phyloP scores from a whole-genome alignment of 2,113 vertebrate species.

The Prionailurus viverrinus region DNA sequence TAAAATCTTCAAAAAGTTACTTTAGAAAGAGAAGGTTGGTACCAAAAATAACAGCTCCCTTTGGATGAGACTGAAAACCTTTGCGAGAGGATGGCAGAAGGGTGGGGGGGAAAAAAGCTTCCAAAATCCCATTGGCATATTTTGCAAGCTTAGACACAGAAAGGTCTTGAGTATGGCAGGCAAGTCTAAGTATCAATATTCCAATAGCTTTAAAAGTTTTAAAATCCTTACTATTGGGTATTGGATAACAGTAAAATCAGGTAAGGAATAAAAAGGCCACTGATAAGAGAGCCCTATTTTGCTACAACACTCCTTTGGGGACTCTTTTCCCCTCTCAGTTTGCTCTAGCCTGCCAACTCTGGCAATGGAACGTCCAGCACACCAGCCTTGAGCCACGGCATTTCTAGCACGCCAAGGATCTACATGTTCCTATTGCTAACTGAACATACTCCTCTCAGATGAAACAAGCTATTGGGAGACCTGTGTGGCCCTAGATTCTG shows the following conservation, averaged over 20 bases:
- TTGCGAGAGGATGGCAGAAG: constrained; percentile 28
- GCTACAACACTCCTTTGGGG: background rate
- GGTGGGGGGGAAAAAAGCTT: background rate
- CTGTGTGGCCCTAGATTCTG: background rate
- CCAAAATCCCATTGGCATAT: background rate
- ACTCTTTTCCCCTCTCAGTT: fast-evolving
- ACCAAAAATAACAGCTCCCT: constrained; percentile 63
- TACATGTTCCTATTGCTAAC: background rate
- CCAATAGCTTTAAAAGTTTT: background rate
- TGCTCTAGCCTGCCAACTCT: background rate
- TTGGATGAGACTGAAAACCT: constrained; percentile 52
- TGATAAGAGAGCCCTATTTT: background rate
- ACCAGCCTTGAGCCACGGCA: background rate
- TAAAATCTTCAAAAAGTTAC: constrained; percentile 56
- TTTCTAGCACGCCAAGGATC: background rate
- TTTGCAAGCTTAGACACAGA: constrained; percentile 42
- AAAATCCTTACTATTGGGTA: background rate
- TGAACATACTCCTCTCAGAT: background rate
- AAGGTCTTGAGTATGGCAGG: background rate
- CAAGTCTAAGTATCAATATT: background rate
- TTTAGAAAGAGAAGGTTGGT: constrained; percentile 53
- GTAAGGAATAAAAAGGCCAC: background rate
- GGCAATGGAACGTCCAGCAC: fast-evolving
- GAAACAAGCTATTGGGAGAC: background rate
- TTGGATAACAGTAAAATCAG: background rate